These are phyloP conservation scores for Elaphurus davidianus DNA, from an alignment of 2,113 vertebrate species.

Conservation along the genomic window DNA sequence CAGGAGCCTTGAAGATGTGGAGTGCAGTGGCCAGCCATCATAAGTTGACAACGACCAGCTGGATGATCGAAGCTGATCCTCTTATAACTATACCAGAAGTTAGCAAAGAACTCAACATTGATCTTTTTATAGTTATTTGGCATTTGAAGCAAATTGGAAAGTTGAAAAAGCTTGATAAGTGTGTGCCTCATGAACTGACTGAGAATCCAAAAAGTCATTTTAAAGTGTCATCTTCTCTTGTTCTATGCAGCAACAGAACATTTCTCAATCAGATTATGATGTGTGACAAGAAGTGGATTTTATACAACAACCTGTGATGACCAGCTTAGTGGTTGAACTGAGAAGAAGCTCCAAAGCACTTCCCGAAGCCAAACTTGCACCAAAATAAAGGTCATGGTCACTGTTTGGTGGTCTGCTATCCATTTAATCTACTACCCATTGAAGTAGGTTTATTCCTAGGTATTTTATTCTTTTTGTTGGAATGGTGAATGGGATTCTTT, in stretches of 20 bases:
- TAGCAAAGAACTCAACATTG: background rate
- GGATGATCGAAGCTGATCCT: background rate
- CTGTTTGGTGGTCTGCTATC: background rate
- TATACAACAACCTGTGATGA: background rate
- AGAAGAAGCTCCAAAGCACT: background rate
- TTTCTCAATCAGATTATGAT: background rate
- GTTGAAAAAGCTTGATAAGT: background rate
- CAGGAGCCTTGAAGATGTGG: background rate
- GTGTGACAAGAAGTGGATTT: background rate
- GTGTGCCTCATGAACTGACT: background rate
- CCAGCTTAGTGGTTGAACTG: background rate
- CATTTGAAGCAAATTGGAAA: background rate
- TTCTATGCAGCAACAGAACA: background rate
- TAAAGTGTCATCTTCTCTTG: background rate
- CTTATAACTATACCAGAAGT: background rate
- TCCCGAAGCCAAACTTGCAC: background rate
- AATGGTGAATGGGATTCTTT: background rate
- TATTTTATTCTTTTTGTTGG: background rate
- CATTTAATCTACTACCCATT: background rate
- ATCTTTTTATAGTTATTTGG: background rate
- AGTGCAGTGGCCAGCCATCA: background rate
- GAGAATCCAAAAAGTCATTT: background rate
- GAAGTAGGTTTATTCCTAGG: background rate
- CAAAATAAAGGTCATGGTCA: background rate
- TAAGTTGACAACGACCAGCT: background rate